Evolutionary conservation across 1,140 invertebrate species (phyloP), one percentile per base, ranked within the genome.

Genomic region (Scaptomyza montana): DNA sequence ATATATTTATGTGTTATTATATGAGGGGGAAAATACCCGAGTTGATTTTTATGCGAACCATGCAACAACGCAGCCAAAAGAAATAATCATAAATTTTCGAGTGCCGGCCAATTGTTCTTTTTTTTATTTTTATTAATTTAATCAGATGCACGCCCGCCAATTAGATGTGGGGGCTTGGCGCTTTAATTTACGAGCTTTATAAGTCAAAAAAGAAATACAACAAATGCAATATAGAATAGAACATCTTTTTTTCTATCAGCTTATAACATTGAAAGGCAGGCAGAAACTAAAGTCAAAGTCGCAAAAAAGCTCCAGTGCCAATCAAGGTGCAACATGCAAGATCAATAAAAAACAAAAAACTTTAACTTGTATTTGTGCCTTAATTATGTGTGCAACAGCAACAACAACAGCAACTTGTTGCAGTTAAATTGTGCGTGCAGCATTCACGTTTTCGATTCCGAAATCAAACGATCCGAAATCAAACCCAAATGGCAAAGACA

Each of bases 271-370:
- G 43, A 63, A 69, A 69, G 56, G 67, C 67, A 25, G 21, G 21
- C 65, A 68, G 8, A 16, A 21, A 21, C 43, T 43, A 33, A 49
- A 68, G 55, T 73, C 65, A 63, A 62, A 63, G 65, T 49, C 55
- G 25, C 7, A 49, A 62, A 62, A 61, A 69, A 60, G 69, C 74
- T 73, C 69, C 56, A 67, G 53, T 39, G 19, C 59, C 59, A 65
- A 77, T 69, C 75, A 74, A 77, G 65, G 66, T 77, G 75, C 75
- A 77, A 77, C 75, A 65, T 45, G 66, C 75, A 77, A 74, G 75
- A 77, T 77, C 75, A 77, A 77, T 65, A 74, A 70, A 16, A 16
- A 16, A 16, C 16, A 30, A 16, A 46, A 30, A 39, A 5, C 8
- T 43, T 25, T 25, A 25, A 2, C 21, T 25, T 25, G 21, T 25